These are phyloP conservation scores for Macaria notata DNA, from an alignment of 2,888 invertebrate species.

Conservation along the genomic window DNA sequence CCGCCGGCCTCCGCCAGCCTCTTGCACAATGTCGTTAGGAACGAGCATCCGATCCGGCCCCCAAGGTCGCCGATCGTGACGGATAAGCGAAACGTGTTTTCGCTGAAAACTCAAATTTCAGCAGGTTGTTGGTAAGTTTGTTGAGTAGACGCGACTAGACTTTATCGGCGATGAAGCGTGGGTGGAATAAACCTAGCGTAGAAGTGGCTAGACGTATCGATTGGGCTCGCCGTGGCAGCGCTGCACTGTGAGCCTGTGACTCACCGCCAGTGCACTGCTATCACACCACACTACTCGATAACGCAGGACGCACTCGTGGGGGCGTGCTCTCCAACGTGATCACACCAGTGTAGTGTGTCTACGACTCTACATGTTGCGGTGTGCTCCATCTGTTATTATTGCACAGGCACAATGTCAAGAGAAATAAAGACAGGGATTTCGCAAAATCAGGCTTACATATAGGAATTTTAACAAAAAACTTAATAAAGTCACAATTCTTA, in stretches of 20 bases:
- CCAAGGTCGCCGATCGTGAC: slow-evolving; percentile 43
- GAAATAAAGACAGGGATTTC: not conserved
- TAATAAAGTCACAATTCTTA: too few species aligned
- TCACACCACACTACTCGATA: slow-evolving; percentile 24
- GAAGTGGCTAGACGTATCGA: slow-evolving; percentile 48
- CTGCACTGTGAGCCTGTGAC: slow-evolving; percentile 29
- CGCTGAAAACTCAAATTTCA: slow-evolving; percentile 17
- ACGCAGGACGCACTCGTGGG: slow-evolving; percentile 8
- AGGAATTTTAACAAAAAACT: too few species aligned
- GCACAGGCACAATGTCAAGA: slow-evolving; percentile 2
- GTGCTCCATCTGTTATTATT: slow-evolving; percentile 11
- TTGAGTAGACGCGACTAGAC: slow-evolving; percentile 17
- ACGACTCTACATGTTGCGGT: not conserved
- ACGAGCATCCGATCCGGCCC: slow-evolving; percentile 32
- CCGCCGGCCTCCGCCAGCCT: slow-evolving; percentile 37
- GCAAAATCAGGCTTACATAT: too few species aligned
- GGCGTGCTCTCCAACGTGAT: slow-evolving; percentile 15
- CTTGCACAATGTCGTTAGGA: slow-evolving; percentile 50
- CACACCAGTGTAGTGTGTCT: not conserved
- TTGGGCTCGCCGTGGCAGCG: slow-evolving; percentile 33
- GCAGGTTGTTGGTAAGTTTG: slow-evolving; percentile 23
- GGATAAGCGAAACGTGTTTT: slow-evolving; percentile 36
- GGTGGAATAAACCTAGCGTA: slow-evolving; percentile 36
- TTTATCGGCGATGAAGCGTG: slow-evolving; percentile 30
- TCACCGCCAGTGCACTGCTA: slow-evolving; percentile 23